These are phyloP conservation scores for Aepyceros melampus DNA, from an alignment of 2,113 vertebrate species.

Conservation along the genomic window DNA sequence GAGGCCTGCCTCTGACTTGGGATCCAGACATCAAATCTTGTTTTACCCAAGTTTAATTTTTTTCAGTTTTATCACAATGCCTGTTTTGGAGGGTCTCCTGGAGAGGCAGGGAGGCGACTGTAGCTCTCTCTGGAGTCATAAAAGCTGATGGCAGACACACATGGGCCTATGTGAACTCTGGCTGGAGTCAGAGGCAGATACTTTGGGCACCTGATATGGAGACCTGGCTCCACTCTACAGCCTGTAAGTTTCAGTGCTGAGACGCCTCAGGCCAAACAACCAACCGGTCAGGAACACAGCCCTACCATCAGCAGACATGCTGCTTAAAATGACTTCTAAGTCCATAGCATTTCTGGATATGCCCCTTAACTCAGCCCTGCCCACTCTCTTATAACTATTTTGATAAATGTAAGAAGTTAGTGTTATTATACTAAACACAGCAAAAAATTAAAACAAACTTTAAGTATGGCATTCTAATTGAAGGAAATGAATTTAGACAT, in stretches of 20 bases:
- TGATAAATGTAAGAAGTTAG: background rate
- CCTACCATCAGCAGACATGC: background rate
- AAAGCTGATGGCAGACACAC: background rate
- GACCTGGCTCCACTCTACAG: background rate
- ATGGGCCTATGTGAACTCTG: background rate
- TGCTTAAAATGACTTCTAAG: background rate
- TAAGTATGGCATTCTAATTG: background rate
- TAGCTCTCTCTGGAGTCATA: background rate
- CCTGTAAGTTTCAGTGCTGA: background rate
- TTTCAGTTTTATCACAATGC: background rate
- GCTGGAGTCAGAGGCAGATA: background rate
- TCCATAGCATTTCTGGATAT: background rate
- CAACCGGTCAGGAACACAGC: background rate
- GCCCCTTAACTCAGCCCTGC: background rate
- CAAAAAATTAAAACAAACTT: background rate
- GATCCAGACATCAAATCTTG: background rate
- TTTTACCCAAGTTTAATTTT: background rate
- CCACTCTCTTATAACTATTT: constrained; percentile 25
- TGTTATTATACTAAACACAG: background rate
- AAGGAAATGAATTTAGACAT: background rate
- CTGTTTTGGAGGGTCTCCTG: background rate
- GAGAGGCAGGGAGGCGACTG: background rate
- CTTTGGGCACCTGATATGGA: background rate
- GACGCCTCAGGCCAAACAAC: background rate
- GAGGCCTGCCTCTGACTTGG: background rate